Evolutionary conservation across 1,140 invertebrate species (phyloP).

Genomic region (Penaeus japonicus): DNA sequence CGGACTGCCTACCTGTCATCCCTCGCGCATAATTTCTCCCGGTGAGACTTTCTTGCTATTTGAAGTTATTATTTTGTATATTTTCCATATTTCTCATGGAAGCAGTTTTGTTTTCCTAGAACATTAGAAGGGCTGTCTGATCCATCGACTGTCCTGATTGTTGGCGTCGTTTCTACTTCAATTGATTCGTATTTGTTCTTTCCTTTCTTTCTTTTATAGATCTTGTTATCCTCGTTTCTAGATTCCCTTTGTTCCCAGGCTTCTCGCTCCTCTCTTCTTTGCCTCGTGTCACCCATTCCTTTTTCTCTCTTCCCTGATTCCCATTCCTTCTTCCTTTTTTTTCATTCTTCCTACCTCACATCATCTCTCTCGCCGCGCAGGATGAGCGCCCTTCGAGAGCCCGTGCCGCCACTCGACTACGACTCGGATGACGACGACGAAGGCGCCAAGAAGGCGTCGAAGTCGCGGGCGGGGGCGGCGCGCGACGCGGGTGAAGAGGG

Average conservation of each 20-base stretch:
- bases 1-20: slow-evolving; percentile 30
- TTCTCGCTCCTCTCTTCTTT: too few species aligned
- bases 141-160: too few species aligned
- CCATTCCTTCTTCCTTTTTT: neutral
- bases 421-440: slow-evolving; percentile 36
- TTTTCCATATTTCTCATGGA: neutral
- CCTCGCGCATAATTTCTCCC: slow-evolving; percentile 23
- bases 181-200: too few species aligned
- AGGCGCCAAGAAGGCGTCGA: neutral
- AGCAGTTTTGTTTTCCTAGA: neutral
- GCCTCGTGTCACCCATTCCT: neutral
- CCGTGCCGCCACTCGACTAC: slow-evolving; percentile 23
- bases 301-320: neutral
- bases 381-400: slow-evolving; percentile 2
- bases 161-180: too few species aligned
- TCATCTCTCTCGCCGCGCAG: neutral
- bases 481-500: neutral
- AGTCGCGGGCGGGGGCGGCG: neutral
- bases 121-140: too few species aligned
- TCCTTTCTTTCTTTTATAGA: too few species aligned
- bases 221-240: too few species aligned
- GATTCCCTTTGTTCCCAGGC: too few species aligned
- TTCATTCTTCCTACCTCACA: neutral
- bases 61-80: neutral
- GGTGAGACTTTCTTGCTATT: neutral